Base-by-base conservation (phyloP, 2,888 invertebrate genomes). In the Pyrocoelia pectoralis region DNA sequence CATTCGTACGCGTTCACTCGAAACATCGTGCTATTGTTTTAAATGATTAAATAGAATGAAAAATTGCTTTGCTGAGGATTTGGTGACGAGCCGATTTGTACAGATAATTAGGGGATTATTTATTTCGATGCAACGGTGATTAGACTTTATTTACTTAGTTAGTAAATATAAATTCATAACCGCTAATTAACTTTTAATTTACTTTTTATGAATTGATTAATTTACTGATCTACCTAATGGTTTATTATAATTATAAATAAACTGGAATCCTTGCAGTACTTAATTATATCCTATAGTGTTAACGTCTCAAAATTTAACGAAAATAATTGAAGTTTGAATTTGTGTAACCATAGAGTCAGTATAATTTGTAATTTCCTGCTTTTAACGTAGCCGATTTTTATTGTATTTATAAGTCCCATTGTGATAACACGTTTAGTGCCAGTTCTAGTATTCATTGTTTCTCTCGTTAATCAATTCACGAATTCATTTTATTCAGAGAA, bases 351-450 rank as follows among this genome's bases (percentile, higher is more conserved):
- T 46, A 17, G 17, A 46, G 43, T 43, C 10, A 15, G 46, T 4
- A 10, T 46, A 46, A 46, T 46, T 46, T 46, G 46, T 15, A 17
- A 46, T 18, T 46, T 46, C 46, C 46, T 17, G 17, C 17, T 10
- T 46, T 33, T 33, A 33, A 6, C 33, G 33, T 33, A n/a, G 33
- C n/a, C 33, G 33, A 33, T 33, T 33, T 24, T 33, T 33, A 33
- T 33, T 33, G 33, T 33, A 33, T 33, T 10, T 6, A 33, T 10
- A 6, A 33, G n/a, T n/a, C 33, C 33, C 33, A 33, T 33, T 33
- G 33, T 33, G 33, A 33, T 33, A 33, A 33, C 33, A 33, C n/a
- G 33, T 33, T 33, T 33, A 33, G n/a, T 33, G 33, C 10, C 9
- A 33, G 33, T n/a, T 33, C 33, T 2, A 24, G 24, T 24, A 6